These are phyloP conservation scores for Edolisoma coerulescens DNA, from an alignment of 2,113 vertebrate genomes.

Conservation along the genomic window DNA sequence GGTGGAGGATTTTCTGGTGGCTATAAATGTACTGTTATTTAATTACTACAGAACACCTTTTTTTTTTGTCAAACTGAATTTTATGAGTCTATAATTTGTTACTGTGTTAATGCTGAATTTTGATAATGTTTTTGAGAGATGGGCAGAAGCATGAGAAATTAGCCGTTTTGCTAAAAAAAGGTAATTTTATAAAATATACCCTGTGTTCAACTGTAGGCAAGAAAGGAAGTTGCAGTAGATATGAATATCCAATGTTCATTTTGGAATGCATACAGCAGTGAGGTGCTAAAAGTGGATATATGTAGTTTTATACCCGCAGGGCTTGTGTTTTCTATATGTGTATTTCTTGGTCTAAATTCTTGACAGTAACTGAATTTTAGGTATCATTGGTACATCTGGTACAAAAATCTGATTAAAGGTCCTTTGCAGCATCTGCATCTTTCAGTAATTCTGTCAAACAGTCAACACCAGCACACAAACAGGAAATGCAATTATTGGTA, in stretches of 20 bases:
- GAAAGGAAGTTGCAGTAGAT: background rate
- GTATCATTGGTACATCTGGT: background rate
- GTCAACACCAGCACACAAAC: background rate
- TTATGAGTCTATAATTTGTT: background rate
- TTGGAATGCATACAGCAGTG: background rate
- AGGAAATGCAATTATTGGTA: background rate
- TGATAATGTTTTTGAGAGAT: background rate
- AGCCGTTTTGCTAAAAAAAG: background rate
- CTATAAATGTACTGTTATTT: background rate
- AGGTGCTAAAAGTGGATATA: background rate
- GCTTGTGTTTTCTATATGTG: background rate
- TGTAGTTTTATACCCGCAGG: background rate
- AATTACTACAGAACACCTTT: background rate
- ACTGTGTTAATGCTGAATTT: background rate
- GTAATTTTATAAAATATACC: background rate
- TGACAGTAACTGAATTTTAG: background rate
- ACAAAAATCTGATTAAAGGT: background rate
- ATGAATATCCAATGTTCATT: background rate
- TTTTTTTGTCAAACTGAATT: background rate
- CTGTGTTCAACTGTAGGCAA: background rate
- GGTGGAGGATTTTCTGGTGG: background rate
- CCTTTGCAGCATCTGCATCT: background rate
- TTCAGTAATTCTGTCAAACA: background rate
- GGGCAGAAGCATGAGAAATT: background rate
- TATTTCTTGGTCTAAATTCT: background rate